These are phyloP conservation scores for Malurus elegans DNA, from an alignment of 2,113 vertebrate species.

Conservation along the genomic window DNA sequence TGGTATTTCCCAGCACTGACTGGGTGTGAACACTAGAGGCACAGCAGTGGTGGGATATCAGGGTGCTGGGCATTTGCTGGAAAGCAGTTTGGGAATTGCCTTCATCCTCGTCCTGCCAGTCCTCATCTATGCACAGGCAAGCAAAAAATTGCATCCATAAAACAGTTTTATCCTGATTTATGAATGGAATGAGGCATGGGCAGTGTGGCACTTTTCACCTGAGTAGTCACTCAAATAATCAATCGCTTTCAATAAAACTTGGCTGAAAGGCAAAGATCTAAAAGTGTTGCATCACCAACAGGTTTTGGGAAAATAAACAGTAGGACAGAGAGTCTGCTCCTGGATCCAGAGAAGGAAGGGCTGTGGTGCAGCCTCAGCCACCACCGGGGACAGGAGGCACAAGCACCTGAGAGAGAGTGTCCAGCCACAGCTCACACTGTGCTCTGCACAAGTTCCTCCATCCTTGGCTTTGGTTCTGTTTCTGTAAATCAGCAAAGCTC, in stretches of 20 bases:
- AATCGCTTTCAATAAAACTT: not conserved
- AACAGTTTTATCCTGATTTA: not conserved
- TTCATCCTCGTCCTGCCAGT: not conserved
- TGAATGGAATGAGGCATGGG: not conserved
- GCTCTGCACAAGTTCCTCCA: not conserved
- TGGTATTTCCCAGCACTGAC: not conserved
- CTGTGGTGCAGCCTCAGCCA: not conserved
- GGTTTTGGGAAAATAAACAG: not conserved
- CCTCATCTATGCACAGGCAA: not conserved
- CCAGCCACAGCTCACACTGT: not conserved
- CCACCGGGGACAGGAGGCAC: not conserved
- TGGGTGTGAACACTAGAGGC: not conserved
- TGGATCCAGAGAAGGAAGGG: not conserved
- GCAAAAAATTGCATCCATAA: not conserved
- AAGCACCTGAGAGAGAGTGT: not conserved
- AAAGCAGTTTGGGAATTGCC: not conserved
- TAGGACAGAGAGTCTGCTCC: not conserved
- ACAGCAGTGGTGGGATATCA: not conserved
- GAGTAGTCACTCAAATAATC: not conserved
- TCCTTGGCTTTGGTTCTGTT: not conserved
- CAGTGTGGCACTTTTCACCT: not conserved
- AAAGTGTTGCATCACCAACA: not conserved
- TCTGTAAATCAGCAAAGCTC: not conserved
- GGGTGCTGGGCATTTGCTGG: not conserved
- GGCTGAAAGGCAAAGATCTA: not conserved